phyloP scores from a whole-genome alignment of 2,888 invertebrate species.

The Apocheima hispidaria region DNA sequence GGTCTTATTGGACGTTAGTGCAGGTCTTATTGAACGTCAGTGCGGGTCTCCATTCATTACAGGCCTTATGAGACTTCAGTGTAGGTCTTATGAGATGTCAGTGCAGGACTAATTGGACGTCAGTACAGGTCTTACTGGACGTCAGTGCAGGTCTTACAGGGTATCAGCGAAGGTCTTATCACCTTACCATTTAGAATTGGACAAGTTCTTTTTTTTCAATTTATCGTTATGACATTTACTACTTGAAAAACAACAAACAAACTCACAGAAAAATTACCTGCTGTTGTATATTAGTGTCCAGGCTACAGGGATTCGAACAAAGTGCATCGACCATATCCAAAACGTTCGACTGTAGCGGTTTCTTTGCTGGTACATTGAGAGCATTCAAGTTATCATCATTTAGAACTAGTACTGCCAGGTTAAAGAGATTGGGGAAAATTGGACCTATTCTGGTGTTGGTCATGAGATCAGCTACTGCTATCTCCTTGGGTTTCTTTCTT shows the following conservation, averaged over 20 bases:
- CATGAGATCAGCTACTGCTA: constrained; percentile 85
- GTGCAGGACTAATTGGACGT: no score
- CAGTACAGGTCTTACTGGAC: no score
- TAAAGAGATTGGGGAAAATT: constrained; percentile 87
- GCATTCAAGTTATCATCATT: constrained; percentile 85
- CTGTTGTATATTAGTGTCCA: constrained; percentile 85
- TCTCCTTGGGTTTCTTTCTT: constrained; percentile 78
- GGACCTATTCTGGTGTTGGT: constrained; percentile 87
- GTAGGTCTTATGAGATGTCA: no score
- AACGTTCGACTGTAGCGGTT: constrained; percentile 77
- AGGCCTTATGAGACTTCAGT: no score
- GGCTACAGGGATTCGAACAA: constrained; percentile 85
- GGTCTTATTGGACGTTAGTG: no score
- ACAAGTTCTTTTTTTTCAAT: no score
- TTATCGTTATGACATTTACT: no score
- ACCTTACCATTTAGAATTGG: no score
- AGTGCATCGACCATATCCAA: constrained; percentile 86
- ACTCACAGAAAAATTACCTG: constrained; percentile 68
- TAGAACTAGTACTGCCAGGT: constrained; percentile 85
- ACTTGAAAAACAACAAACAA: background rate
- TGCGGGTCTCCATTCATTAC: no score
- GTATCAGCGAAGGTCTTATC: no score
- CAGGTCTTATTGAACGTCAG: no score
- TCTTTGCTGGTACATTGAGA: constrained; percentile 79
- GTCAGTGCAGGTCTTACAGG: no score